Evolutionary conservation across 1,140 invertebrate species (phyloP).

Genomic region (Heliconius melpomene): DNA sequence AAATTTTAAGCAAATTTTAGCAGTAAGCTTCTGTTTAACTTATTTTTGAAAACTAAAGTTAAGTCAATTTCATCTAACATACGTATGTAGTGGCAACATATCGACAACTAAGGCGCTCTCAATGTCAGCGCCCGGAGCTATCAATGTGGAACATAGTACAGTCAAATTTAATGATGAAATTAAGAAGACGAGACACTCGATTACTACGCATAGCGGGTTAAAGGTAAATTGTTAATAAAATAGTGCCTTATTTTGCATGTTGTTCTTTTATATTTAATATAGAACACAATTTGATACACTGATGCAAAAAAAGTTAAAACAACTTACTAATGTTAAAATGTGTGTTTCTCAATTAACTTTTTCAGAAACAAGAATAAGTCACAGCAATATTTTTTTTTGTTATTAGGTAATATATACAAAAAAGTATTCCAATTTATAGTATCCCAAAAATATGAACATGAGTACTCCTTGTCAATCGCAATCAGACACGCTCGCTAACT

Average conservation of each 20-base stretch:
- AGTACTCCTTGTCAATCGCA: too few relatives aligned
- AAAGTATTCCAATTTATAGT: too few relatives aligned
- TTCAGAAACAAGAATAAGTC: too few relatives aligned
- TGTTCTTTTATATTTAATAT: neutral
- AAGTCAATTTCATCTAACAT: conserved; percentile 14
- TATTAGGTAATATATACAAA: too few relatives aligned
- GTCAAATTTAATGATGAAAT: conserved; percentile 84
- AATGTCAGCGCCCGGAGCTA: conserved; percentile 91
- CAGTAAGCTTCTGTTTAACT: neutral
- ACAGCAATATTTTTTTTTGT: too few relatives aligned
- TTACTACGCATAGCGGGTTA: conserved; percentile 62
- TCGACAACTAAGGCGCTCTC: conserved; percentile 87
- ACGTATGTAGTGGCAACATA: conserved; percentile 71
- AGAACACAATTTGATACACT: too few relatives aligned
- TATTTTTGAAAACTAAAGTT: neutral
- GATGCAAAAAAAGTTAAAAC: too few relatives aligned
- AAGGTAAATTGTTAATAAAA: conserved; percentile 47
- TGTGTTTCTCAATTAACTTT: too few relatives aligned
- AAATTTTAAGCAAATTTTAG: conserved; percentile 1
- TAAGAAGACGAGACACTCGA: conserved; percentile 73
- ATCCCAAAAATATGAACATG: too few relatives aligned
- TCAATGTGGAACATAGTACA: conserved; percentile 88
- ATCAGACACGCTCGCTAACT: too few relatives aligned
- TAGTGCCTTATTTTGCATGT: neutral
- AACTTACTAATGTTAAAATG: too few relatives aligned